These are phyloP conservation scores for Diadema setosum DNA, from an alignment of 35 echinoderm and acorn worm species.

Conservation along the genomic window DNA sequence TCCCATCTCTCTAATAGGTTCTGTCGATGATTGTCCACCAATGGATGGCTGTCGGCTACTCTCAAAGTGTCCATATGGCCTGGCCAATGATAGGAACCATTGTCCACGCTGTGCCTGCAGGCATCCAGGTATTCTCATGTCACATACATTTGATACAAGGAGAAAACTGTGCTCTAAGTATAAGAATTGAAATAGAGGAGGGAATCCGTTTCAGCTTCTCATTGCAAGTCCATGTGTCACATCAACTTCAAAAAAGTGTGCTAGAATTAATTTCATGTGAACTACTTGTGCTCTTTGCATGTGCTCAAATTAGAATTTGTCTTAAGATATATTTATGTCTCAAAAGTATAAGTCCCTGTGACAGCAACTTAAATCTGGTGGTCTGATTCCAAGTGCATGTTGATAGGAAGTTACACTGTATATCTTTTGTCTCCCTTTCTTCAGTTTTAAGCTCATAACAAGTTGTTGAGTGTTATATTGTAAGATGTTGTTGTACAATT, in stretches of 20 bases:
- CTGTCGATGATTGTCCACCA: not conserved
- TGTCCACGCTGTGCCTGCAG: constrained; percentile 23
- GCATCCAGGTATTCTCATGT: constrained; percentile 41
- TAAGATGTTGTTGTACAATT: not conserved
- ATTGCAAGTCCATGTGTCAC: no score
- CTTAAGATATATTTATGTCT: not conserved
- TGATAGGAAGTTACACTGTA: not conserved
- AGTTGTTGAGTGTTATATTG: not conserved
- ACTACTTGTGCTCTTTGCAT: no score
- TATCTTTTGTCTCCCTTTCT: not conserved
- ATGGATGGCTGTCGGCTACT: not conserved
- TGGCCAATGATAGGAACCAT: constrained; percentile 6
- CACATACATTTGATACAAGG: no score
- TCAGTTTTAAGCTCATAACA: not conserved
- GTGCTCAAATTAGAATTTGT: no score
- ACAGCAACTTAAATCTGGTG: not conserved
- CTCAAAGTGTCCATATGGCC: constrained; percentile 26
- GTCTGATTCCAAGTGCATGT: not conserved
- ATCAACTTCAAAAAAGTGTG: no score
- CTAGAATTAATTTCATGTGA: no score
- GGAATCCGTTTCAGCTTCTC: no score
- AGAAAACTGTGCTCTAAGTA: no score
- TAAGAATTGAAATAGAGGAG: no score
- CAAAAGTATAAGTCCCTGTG: not conserved
- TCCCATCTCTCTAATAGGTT: not conserved